Conservation (phyloP, 92 coral and sea anemone genomes). For the Scolanthus callimorphus region DNA sequence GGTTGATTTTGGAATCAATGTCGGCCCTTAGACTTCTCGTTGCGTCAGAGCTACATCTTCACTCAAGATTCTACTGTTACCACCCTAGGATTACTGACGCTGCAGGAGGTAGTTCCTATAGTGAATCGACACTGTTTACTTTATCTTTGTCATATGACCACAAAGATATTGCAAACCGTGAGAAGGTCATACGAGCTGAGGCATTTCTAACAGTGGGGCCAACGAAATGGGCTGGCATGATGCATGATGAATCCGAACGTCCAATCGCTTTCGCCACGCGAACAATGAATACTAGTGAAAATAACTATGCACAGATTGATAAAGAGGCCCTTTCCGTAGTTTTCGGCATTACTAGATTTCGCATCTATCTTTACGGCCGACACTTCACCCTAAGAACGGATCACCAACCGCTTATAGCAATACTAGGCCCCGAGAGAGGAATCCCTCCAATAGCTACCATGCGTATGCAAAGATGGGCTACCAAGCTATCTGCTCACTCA, state of each 20-base stretch:
- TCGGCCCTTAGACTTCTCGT: too few relatives aligned
- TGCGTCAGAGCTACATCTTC: too few relatives aligned
- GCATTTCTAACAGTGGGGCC: too few relatives aligned
- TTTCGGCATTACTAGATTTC: conserved; percentile 19
- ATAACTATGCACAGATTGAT: conserved; percentile 27
- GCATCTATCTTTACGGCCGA: conserved; percentile 20
- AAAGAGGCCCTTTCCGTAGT: conserved; percentile 27
- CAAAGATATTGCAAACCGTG: too few relatives aligned
- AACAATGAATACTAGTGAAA: not conserved
- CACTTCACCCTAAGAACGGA: conserved; percentile 23
- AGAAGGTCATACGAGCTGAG: too few relatives aligned
- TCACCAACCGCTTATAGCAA: conserved; percentile 3
- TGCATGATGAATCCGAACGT: not conserved
- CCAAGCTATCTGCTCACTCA: conserved; percentile 3
- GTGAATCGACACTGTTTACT: too few relatives aligned
- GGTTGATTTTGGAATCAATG: too few relatives aligned
- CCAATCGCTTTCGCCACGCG: conserved; percentile 1
- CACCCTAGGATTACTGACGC: too few relatives aligned
- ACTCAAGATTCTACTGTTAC: too few relatives aligned
- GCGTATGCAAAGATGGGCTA: conserved; percentile 33
- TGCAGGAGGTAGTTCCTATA: too few relatives aligned
- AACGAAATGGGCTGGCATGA: too few relatives aligned
- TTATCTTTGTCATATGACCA: too few relatives aligned
- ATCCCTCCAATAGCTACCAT: conserved; percentile 30
- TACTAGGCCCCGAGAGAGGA: conserved; percentile 14